A percentile compares a stretch with the other conserved stretches of the same genome.
Conservation (phyloP, 2,888 invertebrate species). For the Coleophora deauratella region DNA sequence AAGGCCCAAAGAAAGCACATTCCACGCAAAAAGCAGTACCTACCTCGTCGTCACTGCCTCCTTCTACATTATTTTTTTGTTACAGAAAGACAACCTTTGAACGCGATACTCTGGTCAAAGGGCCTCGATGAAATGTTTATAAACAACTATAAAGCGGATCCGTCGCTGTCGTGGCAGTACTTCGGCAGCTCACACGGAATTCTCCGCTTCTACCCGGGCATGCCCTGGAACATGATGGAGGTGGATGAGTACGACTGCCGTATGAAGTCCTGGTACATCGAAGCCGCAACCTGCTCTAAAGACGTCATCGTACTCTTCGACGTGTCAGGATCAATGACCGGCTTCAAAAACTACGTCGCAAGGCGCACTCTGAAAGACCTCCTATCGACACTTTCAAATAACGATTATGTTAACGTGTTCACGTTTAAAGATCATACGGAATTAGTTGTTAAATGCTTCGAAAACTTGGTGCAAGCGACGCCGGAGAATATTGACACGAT, state of each 20-base stretch:
- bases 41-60: too few species aligned
- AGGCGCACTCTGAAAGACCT: conserved; percentile 90
- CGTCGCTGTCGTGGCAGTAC: conserved; percentile 96
- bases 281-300: conserved; percentile 98
- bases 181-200: conserved; percentile 96
- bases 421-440: conserved; percentile 82
- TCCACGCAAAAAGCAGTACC: too few species aligned
- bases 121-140: conserved; percentile 86
- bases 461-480: conserved; percentile 90
- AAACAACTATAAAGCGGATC: conserved; percentile 90
- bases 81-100: conserved; percentile 49
- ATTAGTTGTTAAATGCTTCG: conserved; percentile 89
- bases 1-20: too few species aligned
- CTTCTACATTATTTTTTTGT: conserved; percentile 16
- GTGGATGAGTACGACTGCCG: conserved; percentile 93
- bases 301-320: conserved; percentile 97
- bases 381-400: conserved; percentile 95
- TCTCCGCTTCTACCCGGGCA: conserved; percentile 92
- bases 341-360: conserved; percentile 83
- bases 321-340: conserved; percentile 97
- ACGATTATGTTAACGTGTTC: conserved; percentile 97
- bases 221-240: conserved; percentile 75
- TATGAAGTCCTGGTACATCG: conserved; percentile 95
- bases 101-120: conserved; percentile 90
- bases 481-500: conserved; percentile 87